A percentile compares a stretch with the other conserved stretches of the same genome.
Conservation (phyloP, 2,888 invertebrate species). For the Phyllotreta striolata region DNA sequence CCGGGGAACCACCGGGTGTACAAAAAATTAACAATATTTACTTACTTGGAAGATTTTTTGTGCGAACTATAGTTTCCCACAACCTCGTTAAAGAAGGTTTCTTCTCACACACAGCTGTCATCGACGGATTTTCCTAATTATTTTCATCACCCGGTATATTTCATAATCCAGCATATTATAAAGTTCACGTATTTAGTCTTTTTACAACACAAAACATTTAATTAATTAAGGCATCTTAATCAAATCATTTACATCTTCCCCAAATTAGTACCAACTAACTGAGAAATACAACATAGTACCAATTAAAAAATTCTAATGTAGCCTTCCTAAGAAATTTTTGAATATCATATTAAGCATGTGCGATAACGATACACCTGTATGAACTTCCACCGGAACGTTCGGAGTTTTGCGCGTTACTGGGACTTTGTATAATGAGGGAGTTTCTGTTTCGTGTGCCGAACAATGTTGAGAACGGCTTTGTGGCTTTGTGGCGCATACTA, state of each 20-base stretch:
- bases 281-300: too few species aligned
- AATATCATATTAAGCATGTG: neutral
- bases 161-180: slow-evolving; percentile 40
- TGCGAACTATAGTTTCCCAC: slow-evolving; percentile 82
- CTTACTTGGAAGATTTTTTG: slow-evolving; percentile 72
- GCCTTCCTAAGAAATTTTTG: too few species aligned
- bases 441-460: slow-evolving; percentile 26
- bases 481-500: slow-evolving; percentile 28
- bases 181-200: too few species aligned
- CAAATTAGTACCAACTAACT: too few species aligned
- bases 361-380: neutral
- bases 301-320: too few species aligned
- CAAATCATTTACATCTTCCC: too few species aligned
- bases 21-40: slow-evolving; percentile 3
- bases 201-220: too few species aligned
- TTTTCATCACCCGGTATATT: slow-evolving; percentile 25
- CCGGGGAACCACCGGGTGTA: neutral
- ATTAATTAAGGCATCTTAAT: too few species aligned
- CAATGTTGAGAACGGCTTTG: neutral
- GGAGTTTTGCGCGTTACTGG: slow-evolving; percentile 29
- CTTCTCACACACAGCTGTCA: slow-evolving; percentile 25
- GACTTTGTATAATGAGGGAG: slow-evolving; percentile 18
- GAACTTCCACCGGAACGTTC: slow-evolving; percentile 10
- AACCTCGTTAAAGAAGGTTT: slow-evolving; percentile 72
- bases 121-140: slow-evolving; percentile 23